Percentiles rank a stretch among this genome's conserved stretches.
Evolutionary conservation across 2,888 invertebrate species (phyloP).

Genomic region (Yponomeuta plumbellus): DNA sequence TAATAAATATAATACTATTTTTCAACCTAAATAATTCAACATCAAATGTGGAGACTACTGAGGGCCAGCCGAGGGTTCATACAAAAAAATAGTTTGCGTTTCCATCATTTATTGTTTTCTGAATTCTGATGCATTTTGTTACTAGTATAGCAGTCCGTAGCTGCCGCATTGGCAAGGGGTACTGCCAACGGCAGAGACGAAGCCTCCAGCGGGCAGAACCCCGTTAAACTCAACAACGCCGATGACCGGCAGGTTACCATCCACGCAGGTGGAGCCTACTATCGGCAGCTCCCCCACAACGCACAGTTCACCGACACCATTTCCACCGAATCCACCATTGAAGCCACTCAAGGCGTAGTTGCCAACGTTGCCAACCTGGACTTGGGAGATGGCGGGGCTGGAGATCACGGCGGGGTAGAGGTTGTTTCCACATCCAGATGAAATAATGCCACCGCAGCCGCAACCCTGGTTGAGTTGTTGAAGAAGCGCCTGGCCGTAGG

Average conservation of each 20-base stretch:
- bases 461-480: not conserved
- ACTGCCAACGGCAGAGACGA: conserved; percentile 32
- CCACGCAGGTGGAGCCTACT: conserved; percentile 31
- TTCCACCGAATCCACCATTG: conserved; percentile 28
- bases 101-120: no score
- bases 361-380: not conserved
- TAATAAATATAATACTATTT: no score
- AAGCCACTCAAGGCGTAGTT: not conserved
- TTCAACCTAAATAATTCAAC: no score
- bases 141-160: not conserved
- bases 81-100: no score
- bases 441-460: not conserved
- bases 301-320: conserved; percentile 30
- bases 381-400: not conserved
- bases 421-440: not conserved
- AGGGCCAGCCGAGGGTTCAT: no score
- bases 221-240: conserved; percentile 36
- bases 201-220: conserved; percentile 33
- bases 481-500: not conserved
- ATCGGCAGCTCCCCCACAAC: conserved; percentile 34
- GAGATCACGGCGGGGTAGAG: not conserved
- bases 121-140: no score
- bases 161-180: not conserved
- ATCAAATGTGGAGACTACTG: no score
- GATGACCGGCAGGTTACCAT: conserved; percentile 35